These are phyloP conservation scores for Calidris pugnax DNA, from an alignment of 2,113 vertebrate genomes.

Conservation along the genomic window DNA sequence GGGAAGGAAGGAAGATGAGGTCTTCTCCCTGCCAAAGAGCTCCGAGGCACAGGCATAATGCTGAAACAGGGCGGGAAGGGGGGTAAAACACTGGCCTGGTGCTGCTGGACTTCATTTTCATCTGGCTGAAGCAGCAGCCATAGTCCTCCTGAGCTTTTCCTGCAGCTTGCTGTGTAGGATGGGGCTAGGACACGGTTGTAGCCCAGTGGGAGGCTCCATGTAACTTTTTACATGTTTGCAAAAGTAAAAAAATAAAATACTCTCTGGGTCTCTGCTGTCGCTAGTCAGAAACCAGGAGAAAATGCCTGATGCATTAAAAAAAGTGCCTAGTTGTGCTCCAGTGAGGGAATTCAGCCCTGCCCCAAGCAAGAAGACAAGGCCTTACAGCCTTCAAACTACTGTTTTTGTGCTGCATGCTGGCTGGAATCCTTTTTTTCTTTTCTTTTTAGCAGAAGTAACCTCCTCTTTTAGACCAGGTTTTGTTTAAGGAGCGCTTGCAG, in stretches of 20 bases:
- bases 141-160: not conserved
- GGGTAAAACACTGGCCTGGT: not conserved
- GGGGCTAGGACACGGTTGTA: not conserved
- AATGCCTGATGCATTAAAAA: not conserved
- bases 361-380: not conserved
- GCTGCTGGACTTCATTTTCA: not conserved
- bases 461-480: not conserved
- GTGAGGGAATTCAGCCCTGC: not conserved
- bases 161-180: not conserved
- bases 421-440: not conserved
- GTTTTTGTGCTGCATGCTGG: not conserved
- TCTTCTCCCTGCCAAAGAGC: not conserved
- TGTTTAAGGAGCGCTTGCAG: not conserved
- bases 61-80: not conserved
- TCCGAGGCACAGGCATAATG: rapidly evolving
- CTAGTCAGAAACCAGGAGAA: not conserved
- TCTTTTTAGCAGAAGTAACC: not conserved
- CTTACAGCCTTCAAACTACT: not conserved
- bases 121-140: not conserved
- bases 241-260: not conserved
- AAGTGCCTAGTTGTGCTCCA: slow-evolving; percentile 9
- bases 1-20: not conserved
- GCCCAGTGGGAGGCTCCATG: not conserved
- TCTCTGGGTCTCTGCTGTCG: not conserved
- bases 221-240: not conserved